Conservation (phyloP, 2,113 vertebrate species). For the Neotragus moschatus region DNA sequence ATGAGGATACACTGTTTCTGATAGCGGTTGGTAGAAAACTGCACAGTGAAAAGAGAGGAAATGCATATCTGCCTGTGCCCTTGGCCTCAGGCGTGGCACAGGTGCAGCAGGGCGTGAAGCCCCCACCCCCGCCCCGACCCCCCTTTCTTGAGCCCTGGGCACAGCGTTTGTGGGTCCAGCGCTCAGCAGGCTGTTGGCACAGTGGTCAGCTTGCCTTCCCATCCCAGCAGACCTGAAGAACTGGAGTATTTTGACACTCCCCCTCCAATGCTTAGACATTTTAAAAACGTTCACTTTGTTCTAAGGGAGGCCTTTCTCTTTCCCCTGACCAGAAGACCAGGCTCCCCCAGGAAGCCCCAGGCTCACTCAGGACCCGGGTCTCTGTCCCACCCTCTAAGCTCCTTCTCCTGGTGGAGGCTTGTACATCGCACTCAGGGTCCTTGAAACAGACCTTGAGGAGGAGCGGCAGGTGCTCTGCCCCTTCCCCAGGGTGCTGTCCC, state of each 20-base stretch:
- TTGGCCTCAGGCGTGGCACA: rapidly evolving
- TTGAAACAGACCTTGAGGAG: background rate
- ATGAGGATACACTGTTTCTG: background rate
- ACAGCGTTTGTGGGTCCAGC: rapidly evolving
- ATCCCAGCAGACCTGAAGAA: background rate
- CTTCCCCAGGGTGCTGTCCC: background rate
- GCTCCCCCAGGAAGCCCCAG: background rate
- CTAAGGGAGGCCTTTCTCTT: background rate
- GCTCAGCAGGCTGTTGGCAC: rapidly evolving
- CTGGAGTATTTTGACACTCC: background rate
- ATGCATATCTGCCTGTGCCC: rapidly evolving
- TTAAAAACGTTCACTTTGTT: background rate
- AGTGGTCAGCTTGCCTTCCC: background rate
- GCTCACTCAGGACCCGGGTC: rapidly evolving
- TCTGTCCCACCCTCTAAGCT: background rate
- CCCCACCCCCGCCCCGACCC: rapidly evolving
- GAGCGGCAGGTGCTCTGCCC: background rate
- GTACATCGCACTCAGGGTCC: background rate
- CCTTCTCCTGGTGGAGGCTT: background rate
- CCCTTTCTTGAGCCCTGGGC: background rate
- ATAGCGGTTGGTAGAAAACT: background rate
- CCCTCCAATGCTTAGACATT: background rate
- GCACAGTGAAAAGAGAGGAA: background rate
- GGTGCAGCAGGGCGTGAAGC: rapidly evolving
- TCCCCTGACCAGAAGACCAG: background rate